Conservation (phyloP, 2,797 vertebrate genomes). For the Enteromius mattozi region DNA sequence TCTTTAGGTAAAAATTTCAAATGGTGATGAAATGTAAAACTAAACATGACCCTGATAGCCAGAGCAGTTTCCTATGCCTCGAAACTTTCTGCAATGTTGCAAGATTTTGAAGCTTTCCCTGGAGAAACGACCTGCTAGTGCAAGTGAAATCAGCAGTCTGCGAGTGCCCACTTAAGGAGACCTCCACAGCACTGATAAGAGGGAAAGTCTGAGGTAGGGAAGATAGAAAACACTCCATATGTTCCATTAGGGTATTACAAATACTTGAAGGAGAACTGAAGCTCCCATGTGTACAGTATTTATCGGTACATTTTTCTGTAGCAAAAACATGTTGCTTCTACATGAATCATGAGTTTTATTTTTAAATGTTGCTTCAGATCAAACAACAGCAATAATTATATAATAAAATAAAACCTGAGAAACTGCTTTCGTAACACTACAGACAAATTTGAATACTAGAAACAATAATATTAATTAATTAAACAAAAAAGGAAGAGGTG, state of each 20-base stretch:
- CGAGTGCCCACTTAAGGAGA: constrained; percentile 44
- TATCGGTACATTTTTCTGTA: background rate
- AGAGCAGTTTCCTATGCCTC: constrained; percentile 15
- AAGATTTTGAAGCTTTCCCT: constrained; percentile 43
- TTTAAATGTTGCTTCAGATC: background rate
- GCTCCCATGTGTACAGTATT: background rate
- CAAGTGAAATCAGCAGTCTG: constrained; percentile 43
- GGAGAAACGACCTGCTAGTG: constrained; percentile 34
- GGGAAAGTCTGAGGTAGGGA: constrained; percentile 50
- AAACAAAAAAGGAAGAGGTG: background rate
- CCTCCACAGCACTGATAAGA: constrained; percentile 43
- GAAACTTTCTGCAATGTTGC: constrained; percentile 39
- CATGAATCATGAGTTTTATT: background rate
- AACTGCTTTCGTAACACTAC: background rate
- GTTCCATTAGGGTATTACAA: constrained; percentile 13
- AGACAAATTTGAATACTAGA: background rate
- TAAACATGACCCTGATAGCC: constrained; percentile 21
- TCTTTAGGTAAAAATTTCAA: background rate
- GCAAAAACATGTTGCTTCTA: background rate
- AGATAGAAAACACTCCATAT: constrained; percentile 42
- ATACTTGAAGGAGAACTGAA: constrained; percentile 10
- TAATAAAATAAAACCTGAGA: no score
- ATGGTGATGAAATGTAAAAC: background rate
- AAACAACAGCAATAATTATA: background rate
- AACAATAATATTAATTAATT: background rate